phyloP scores from a whole-genome alignment of 2,113 vertebrate genomes.

The Amia ocellicauda region DNA sequence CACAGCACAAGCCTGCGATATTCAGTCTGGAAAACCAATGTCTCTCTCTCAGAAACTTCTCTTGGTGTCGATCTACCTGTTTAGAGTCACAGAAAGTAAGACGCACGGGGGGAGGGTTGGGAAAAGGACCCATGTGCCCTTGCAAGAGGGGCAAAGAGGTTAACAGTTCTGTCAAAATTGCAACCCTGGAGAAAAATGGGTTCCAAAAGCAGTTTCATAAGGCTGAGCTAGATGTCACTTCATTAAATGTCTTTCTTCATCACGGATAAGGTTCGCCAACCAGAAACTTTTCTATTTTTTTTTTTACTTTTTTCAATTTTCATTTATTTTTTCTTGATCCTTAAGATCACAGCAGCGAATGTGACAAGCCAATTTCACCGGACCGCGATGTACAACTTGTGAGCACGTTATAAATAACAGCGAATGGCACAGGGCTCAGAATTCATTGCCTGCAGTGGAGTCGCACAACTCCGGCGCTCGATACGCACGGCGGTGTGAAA shows the following conservation, averaged over 20 bases:
- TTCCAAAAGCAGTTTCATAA: conserved; percentile 21
- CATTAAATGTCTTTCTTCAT: conserved; percentile 29
- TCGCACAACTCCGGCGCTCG: conserved; percentile 13
- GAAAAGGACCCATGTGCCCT: conserved; percentile 15
- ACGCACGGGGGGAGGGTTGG: conserved; percentile 20
- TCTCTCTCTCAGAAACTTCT: not conserved
- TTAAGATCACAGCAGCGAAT: conserved; percentile 38
- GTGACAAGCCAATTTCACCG: conserved; percentile 25
- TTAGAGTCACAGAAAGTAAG: not conserved
- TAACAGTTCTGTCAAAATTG: conserved; percentile 34
- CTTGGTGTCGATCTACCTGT: not conserved
- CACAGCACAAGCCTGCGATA: not conserved
- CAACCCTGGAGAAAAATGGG: conserved; percentile 30
- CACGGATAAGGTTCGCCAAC: conserved; percentile 27
- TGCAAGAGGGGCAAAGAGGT: conserved; percentile 15
- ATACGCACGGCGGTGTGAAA: conserved; percentile 33
- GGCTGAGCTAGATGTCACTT: conserved; percentile 17
- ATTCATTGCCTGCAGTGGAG: conserved; percentile 22
- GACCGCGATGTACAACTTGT: conserved; percentile 25
- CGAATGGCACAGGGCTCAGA: conserved; percentile 19
- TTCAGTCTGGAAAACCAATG: not conserved
- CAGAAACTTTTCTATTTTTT: conserved; percentile 25
- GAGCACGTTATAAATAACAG: conserved; percentile 19
- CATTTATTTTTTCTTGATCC: conserved; percentile 49
- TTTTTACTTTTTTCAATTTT: conserved; percentile 26